phyloP scores from a whole-genome alignment of 1,140 invertebrate genomes.

The Sarcophaga peregrina region DNA sequence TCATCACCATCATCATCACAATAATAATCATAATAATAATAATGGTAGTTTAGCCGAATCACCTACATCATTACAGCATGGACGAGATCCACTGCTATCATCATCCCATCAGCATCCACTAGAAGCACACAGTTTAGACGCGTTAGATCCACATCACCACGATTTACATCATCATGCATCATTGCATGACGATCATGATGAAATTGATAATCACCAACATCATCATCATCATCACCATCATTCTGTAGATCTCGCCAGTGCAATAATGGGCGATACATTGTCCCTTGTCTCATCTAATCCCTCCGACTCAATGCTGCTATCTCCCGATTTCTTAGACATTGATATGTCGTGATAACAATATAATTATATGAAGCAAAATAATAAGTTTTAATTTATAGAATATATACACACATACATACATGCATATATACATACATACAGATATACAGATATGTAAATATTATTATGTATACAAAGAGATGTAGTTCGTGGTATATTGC shows the following conservation, averaged over 20 bases:
- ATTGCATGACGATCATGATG: constrained; percentile 44
- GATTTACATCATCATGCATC: constrained; percentile 44
- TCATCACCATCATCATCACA: constrained; percentile 47
- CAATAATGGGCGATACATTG: constrained; percentile 56
- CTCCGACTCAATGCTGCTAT: constrained; percentile 53
- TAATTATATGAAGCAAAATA: too few relatives aligned
- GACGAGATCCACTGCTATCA: constrained; percentile 63
- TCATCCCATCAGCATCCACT: constrained; percentile 65
- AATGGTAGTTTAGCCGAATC: constrained; percentile 36
- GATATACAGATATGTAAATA: too few relatives aligned
- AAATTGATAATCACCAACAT: constrained; percentile 44
- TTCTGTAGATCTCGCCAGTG: constrained; percentile 51
- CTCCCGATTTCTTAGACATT: constrained; percentile 58
- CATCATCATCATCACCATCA: constrained; percentile 51
- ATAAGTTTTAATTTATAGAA: too few relatives aligned
- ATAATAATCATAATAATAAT: constrained; percentile 44
- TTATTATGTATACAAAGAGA: neutral
- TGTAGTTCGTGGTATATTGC: neutral
- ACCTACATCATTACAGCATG: constrained; percentile 44
- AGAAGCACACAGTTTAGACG: constrained; percentile 48
- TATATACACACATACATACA: too few relatives aligned
- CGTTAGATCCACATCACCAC: constrained; percentile 33
- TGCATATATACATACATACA: too few relatives aligned
- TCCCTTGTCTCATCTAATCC: constrained; percentile 52
- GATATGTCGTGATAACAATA: constrained; percentile 47